Evolutionary conservation across 2,888 invertebrate species (phyloP).

Genomic region (Torymus tubicola): DNA sequence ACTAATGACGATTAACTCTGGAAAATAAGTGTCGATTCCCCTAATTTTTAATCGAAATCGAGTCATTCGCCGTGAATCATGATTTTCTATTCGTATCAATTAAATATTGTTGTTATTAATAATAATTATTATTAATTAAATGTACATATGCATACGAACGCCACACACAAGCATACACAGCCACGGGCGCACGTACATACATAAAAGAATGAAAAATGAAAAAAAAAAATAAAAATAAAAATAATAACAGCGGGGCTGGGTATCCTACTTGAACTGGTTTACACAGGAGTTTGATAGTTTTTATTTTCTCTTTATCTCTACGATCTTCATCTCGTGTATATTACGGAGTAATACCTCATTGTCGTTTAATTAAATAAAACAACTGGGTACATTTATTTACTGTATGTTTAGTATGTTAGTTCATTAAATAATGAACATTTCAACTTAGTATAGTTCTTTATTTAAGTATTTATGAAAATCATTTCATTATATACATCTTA

Average conservation of each 20-base stretch:
- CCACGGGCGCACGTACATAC: slow-evolving; percentile 67
- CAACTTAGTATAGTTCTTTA: slow-evolving; percentile 45
- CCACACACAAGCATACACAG: slow-evolving; percentile 64
- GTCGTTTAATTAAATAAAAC: slow-evolving; percentile 13
- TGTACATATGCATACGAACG: slow-evolving; percentile 72
- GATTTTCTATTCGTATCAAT: slow-evolving; percentile 76
- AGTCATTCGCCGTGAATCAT: slow-evolving; percentile 74
- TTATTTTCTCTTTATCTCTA: slow-evolving; percentile 21
- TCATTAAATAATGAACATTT: slow-evolving; percentile 36
- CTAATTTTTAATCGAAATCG: slow-evolving; percentile 57
- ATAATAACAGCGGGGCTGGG: slow-evolving; percentile 47
- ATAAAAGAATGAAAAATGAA: slow-evolving; percentile 22
- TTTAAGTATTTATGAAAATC: slow-evolving; percentile 46
- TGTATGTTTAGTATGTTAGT: slow-evolving; percentile 39
- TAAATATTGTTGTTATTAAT: slow-evolving; percentile 76
- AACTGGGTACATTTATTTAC: slow-evolving; percentile 44
- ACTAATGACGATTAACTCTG: slow-evolving; percentile 45
- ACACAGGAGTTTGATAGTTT: slow-evolving; percentile 37
- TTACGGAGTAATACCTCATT: not conserved
- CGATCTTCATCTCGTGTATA: slow-evolving; percentile 17
- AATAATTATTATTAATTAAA: slow-evolving; percentile 75
- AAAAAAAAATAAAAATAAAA: slow-evolving; percentile 43
- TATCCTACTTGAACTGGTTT: slow-evolving; percentile 52
- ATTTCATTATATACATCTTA: slow-evolving; percentile 33
- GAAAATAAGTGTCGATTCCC: slow-evolving; percentile 47